Percentiles rank a stretch among this genome's conserved stretches.
Conservation (phyloP, 2,113 vertebrate species). For the Pelecanoides urinatrix region DNA sequence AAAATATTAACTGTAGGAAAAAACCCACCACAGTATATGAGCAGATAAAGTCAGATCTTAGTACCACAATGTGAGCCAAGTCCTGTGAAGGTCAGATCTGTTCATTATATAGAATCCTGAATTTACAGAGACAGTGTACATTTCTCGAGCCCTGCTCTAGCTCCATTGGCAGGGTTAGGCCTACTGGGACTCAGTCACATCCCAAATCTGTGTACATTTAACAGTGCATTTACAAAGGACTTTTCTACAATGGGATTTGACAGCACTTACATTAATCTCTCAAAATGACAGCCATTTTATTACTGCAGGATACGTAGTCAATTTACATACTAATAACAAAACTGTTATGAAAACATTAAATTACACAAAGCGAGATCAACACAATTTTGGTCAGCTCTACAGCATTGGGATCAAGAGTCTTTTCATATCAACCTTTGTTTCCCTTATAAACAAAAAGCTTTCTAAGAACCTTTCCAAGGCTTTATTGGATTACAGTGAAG, state of each 20-base stretch:
- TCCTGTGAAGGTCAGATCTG: background rate
- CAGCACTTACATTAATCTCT: background rate
- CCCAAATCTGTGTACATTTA: background rate
- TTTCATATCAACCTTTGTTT: background rate
- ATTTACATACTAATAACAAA: background rate
- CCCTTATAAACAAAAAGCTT: background rate
- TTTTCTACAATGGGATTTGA: background rate
- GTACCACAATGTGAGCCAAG: background rate
- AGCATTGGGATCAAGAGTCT: background rate
- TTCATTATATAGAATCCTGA: too few species aligned
- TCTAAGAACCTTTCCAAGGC: conserved; percentile 1
- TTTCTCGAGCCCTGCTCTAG: background rate
- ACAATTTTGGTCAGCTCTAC: background rate
- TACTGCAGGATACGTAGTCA: background rate
- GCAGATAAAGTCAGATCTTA: background rate
- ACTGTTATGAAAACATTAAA: background rate
- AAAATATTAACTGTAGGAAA: background rate
- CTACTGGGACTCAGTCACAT: background rate
- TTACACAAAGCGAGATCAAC: background rate
- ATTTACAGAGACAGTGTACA: accelerated
- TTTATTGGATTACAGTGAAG: background rate
- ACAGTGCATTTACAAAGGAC: background rate
- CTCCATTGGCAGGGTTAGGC: background rate
- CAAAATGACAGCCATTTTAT: background rate
- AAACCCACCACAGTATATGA: background rate